Evolutionary conservation across 2,797 vertebrate species (phyloP).

Genomic region (Danionella dracula): DNA sequence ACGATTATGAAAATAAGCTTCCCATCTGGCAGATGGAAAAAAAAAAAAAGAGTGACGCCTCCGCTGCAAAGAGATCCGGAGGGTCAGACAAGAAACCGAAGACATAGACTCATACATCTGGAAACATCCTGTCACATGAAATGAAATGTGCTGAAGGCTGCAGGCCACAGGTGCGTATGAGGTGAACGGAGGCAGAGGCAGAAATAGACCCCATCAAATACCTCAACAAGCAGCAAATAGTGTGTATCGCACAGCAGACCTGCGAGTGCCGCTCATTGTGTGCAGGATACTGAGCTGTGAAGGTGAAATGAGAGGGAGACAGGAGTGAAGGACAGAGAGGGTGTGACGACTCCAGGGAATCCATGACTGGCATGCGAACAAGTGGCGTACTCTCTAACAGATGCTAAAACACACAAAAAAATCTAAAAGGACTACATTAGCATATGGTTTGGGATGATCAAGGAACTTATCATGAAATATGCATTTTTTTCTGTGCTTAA

Average conservation of each 20-base stretch:
- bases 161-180: slow-evolving; percentile 10
- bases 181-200: neutral
- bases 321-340: neutral
- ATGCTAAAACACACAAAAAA: neutral
- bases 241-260: neutral
- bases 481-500: too few relatives aligned
- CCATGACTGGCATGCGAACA: neutral
- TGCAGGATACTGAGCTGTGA: slow-evolving; percentile 9
- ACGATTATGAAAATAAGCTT: neutral
- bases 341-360: slow-evolving; percentile 11
- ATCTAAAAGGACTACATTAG: neutral
- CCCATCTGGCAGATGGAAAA: neutral
- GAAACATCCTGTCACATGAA: slow-evolving; percentile 7
- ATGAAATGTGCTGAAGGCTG: slow-evolving; percentile 2
- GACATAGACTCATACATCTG: neutral
- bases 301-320: neutral
- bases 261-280: slow-evolving; percentile 2
- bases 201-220: slow-evolving; percentile 18
- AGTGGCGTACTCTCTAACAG: slow-evolving; percentile 19
- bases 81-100: neutral
- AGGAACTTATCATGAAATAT: too few relatives aligned
- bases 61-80: neutral
- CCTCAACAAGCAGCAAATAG: slow-evolving; percentile 28
- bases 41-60: too few relatives aligned
- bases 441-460: slow-evolving; percentile 3